A percentile compares a stretch with the other conserved stretches of the same genome.
Conservation (phyloP, 2,888 invertebrate genomes). For the Agrotis ipsilon region DNA sequence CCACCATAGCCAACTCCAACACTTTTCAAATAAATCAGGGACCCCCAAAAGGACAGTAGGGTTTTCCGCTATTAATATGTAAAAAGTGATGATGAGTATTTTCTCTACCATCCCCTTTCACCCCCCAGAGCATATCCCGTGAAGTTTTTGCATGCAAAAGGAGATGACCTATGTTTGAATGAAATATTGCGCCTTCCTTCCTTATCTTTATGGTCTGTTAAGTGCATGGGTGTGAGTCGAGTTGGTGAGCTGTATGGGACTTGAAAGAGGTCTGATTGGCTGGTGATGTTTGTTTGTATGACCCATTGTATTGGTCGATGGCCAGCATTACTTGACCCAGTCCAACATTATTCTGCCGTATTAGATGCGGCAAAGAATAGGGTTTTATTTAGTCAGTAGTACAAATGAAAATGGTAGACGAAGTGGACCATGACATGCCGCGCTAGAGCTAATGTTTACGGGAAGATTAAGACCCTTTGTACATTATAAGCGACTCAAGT, state of each 20-base stretch:
- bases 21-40: conserved; percentile 43
- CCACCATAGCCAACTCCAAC: background rate
- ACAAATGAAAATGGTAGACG: too few species aligned
- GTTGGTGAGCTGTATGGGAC: conserved; percentile 11
- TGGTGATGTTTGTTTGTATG: background rate
- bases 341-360: too few species aligned
- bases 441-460: too few species aligned
- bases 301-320: background rate
- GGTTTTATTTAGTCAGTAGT: too few species aligned
- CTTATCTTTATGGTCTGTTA: conserved; percentile 62
- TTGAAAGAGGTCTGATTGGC: background rate
- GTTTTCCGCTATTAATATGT: conserved; percentile 50
- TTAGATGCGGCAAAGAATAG: too few species aligned
- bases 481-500: too few species aligned
- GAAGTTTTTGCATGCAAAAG: conserved; percentile 53
- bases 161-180: conserved; percentile 38
- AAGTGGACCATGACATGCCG: too few species aligned
- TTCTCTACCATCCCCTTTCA: background rate
- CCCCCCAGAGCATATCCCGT: conserved; percentile 31
- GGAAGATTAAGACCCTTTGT: too few species aligned
- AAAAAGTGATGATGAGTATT: conserved; percentile 43
- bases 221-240: conserved; percentile 25
- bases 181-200: conserved; percentile 61
- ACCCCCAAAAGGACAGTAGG: conserved; percentile 42
- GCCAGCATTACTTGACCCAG: too few species aligned